These are phyloP conservation scores for Agonopterix arenella DNA, from an alignment of 2,888 invertebrate genomes.

Conservation along the genomic window DNA sequence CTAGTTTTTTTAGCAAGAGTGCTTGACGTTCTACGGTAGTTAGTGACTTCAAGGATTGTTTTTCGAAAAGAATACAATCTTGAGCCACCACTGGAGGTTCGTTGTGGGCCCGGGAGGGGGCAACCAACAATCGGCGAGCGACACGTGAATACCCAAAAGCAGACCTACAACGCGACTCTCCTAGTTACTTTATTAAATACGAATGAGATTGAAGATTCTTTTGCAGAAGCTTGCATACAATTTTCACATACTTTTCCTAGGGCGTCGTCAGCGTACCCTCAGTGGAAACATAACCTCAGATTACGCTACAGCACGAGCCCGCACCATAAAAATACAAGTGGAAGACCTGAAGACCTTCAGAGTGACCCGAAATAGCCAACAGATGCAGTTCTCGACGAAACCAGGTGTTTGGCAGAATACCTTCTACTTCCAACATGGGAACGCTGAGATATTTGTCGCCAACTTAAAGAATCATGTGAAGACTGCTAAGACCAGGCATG, in stretches of 20 bases:
- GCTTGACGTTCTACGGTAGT: too few relatives aligned
- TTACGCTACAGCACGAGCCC: constrained; percentile 57
- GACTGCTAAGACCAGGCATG: constrained; percentile 82
- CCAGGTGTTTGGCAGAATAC: constrained; percentile 82
- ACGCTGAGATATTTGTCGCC: constrained; percentile 85
- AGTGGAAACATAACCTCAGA: constrained; percentile 73
- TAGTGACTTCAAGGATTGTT: too few relatives aligned
- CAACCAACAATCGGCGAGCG: too few relatives aligned
- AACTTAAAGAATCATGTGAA: constrained; percentile 79
- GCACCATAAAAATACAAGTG: constrained; percentile 57
- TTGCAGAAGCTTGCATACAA: not conserved
- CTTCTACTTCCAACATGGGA: constrained; percentile 92
- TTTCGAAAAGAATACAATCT: too few relatives aligned
- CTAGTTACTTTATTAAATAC: not conserved
- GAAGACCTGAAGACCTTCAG: constrained; percentile 60
- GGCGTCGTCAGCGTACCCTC: constrained; percentile 78
- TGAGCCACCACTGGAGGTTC: too few relatives aligned
- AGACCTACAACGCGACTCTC: too few relatives aligned
- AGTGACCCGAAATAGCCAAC: constrained; percentile 56
- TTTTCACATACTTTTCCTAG: constrained; percentile 27
- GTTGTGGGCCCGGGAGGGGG: too few relatives aligned
- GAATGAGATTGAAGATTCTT: not conserved
- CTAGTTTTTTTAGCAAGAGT: too few relatives aligned
- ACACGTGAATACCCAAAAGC: too few relatives aligned
- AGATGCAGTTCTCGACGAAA: constrained; percentile 64